Conservation (phyloP, 1,140 invertebrate genomes). For the Pinna nobilis region DNA sequence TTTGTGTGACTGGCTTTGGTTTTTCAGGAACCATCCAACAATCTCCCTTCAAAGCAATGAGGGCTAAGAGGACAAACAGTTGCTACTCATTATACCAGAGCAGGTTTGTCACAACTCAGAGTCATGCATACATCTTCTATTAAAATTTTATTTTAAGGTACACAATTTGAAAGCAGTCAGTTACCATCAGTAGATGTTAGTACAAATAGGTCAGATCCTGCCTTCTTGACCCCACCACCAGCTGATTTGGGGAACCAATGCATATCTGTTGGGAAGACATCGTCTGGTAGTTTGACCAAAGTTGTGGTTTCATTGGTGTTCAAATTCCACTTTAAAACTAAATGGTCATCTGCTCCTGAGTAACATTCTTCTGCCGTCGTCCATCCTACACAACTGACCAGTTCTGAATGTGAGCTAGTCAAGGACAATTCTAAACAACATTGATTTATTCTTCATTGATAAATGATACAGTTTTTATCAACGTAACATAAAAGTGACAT, state of each 20-base stretch:
- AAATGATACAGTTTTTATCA: constrained; percentile 17
- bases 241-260: constrained; percentile 84
- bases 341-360: constrained; percentile 94
- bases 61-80: no score
- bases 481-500: no score
- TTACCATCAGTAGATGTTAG: constrained; percentile 92
- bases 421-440: neutral
- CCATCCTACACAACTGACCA: constrained; percentile 93
- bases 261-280: constrained; percentile 91
- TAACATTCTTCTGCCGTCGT: constrained; percentile 93
- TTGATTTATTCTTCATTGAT: neutral
- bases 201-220: constrained; percentile 86
- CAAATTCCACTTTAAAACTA: constrained; percentile 91
- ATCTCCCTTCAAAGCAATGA: no score
- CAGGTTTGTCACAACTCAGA: neutral
- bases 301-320: constrained; percentile 84
- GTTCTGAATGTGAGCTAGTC: constrained; percentile 79
- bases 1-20: no score
- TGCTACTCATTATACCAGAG: no score
- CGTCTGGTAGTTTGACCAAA: constrained; percentile 85
- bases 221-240: constrained; percentile 80
- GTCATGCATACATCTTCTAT: neutral
- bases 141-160: neutral
- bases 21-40: constrained; percentile 90
- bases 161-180: neutral